Conservation (phyloP, 2,797 vertebrate genomes). For the Diglossa cyanea region DNA sequence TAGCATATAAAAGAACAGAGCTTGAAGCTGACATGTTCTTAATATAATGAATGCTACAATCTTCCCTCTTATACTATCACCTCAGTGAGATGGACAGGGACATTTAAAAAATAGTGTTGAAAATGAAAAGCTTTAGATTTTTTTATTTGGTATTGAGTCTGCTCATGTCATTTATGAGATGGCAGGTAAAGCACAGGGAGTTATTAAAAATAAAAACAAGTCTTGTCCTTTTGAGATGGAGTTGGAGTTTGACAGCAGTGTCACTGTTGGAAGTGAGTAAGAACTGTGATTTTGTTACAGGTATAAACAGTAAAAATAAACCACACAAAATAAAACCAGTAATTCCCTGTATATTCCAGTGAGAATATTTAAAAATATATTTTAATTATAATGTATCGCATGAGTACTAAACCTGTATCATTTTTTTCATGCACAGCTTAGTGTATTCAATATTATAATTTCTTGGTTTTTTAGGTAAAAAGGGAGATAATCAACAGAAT, state of each 20-base stretch:
- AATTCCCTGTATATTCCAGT: neutral
- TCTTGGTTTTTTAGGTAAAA: neutral
- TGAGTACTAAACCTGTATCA: neutral
- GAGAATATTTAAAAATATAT: neutral
- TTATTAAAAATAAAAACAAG: neutral
- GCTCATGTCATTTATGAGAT: neutral
- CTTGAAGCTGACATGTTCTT: slow-evolving; percentile 8
- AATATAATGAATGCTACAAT: neutral
- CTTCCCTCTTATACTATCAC: neutral
- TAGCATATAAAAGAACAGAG: slow-evolving; percentile 25
- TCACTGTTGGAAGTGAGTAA: neutral
- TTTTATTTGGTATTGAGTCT: neutral
- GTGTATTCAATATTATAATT: neutral
- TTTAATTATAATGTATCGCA: neutral
- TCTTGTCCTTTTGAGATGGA: neutral
- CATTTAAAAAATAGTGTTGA: neutral
- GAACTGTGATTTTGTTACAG: neutral
- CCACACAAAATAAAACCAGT: neutral
- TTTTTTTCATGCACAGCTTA: neutral
- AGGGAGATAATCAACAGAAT: neutral
- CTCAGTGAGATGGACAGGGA: neutral
- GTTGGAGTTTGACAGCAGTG: neutral
- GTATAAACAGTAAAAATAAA: neutral
- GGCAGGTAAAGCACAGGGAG: neutral
- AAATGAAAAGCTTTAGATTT: neutral